Evolutionary conservation across 1,140 invertebrate genomes (phyloP).

Genomic region (Drosophila santomea): DNA sequence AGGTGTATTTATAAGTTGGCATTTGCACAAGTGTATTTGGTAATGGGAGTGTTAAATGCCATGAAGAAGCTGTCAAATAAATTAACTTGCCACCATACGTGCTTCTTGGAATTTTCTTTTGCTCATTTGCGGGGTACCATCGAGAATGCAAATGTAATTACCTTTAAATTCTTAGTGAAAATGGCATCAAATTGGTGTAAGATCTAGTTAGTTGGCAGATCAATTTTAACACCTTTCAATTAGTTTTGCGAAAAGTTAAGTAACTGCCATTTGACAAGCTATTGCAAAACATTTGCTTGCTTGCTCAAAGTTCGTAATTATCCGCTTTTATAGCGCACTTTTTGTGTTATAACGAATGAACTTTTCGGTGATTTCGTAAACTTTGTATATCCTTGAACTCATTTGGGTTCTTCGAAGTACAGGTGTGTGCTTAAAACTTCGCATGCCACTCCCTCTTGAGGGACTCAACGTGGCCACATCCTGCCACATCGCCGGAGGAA

Average conservation of each 20-base stretch:
- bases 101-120: neutral
- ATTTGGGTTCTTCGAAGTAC: constrained; percentile 11
- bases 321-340: constrained; percentile 30
- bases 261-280: constrained; percentile 16
- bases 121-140: neutral
- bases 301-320: constrained; percentile 26
- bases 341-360: constrained; percentile 10
- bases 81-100: constrained; percentile 28
- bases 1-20: constrained; percentile 24
- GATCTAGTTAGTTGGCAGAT: neutral
- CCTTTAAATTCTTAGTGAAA: too few species aligned
- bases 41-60: constrained; percentile 55
- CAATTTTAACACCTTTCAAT: neutral
- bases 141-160: too few species aligned
- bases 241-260: constrained; percentile 9
- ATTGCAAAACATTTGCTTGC: constrained; percentile 15
- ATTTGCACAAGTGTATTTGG: neutral
- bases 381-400: constrained; percentile 46
- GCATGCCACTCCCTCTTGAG: constrained; percentile 22
- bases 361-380: constrained; percentile 35
- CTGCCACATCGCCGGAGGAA: constrained; percentile 6
- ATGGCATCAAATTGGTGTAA: too few species aligned
- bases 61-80: constrained; percentile 69
- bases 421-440: constrained; percentile 31
- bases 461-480: constrained; percentile 33